phyloP scores from a whole-genome alignment of 53 echinoderm and acorn worm genomes.

The Stichopus horrens region DNA sequence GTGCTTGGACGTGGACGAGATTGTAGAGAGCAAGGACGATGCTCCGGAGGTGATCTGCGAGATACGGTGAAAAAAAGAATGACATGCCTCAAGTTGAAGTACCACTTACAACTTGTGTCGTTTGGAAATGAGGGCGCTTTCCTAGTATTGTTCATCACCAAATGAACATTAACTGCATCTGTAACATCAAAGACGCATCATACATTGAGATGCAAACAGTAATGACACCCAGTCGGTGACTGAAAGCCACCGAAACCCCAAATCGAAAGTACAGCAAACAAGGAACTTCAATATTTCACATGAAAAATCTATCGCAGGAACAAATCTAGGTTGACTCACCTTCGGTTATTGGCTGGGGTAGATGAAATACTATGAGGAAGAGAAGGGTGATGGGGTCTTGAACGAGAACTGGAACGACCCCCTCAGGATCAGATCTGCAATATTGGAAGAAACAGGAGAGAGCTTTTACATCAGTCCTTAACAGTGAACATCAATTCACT shows the following conservation, averaged over 20 bases:
- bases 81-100: background rate
- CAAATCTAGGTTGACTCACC: constrained; percentile 51
- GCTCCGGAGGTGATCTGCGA: constrained; percentile 71
- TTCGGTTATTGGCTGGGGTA: constrained; percentile 77
- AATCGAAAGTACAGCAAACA: too few species aligned
- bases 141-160: too few species aligned
- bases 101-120: background rate
- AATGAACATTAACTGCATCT: too few species aligned
- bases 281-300: too few species aligned
- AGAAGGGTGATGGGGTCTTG: constrained; percentile 67
- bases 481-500: too few species aligned
- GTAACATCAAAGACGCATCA: too few species aligned
- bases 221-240: too few species aligned
- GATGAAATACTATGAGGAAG: constrained; percentile 62
- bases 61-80: background rate
- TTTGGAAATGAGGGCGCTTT: too few species aligned
- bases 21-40: constrained; percentile 69
- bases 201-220: too few species aligned
- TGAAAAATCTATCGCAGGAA: too few species aligned
- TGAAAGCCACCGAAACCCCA: too few species aligned
- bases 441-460: background rate
- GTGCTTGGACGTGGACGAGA: constrained; percentile 74
- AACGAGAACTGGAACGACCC: constrained; percentile 70
- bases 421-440: constrained; percentile 34
- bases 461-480: background rate